These are phyloP conservation scores for Oithona nana DNA, from an alignment of 2,888 invertebrate species.

Conservation along the genomic window DNA sequence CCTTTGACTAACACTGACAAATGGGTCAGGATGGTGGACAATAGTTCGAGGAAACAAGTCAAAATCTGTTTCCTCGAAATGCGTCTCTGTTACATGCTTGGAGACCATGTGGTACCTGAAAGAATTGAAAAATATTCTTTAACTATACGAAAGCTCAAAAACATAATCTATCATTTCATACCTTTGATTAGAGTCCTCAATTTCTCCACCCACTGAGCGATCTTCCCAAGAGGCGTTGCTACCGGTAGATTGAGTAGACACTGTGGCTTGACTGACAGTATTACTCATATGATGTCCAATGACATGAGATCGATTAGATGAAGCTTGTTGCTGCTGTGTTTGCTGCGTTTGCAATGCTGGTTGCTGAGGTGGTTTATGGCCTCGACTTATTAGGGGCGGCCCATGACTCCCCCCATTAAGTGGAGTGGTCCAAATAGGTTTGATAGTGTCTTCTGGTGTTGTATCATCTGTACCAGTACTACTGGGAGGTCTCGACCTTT, in stretches of 20 bases:
- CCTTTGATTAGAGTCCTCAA: neutral
- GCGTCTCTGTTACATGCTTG: constrained; percentile 1
- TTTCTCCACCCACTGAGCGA: constrained; percentile 7
- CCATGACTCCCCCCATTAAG: neutral
- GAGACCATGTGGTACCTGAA: neutral
- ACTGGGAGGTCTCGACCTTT: neutral
- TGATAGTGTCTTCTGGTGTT: constrained; percentile 3
- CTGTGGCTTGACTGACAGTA: neutral
- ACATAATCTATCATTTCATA: too few species aligned
- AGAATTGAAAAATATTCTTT: neutral
- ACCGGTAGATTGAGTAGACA: neutral
- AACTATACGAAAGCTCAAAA: neutral
- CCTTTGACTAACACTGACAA: neutral
- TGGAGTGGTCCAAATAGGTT: constrained; percentile 12
- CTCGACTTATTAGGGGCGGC: neutral
- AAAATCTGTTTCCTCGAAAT: constrained; percentile 7
- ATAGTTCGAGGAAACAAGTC: constrained; percentile 6
- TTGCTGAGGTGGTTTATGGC: neutral
- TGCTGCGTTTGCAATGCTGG: neutral
- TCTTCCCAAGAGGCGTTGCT: constrained; percentile 10
- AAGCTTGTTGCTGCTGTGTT: neutral
- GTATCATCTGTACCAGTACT: neutral
- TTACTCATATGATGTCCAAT: neutral
- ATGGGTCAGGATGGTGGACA: constrained; percentile 1
- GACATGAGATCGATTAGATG: neutral